These are phyloP conservation scores for Macrobrachium nipponense DNA, from an alignment of 1,140 invertebrate species.

Conservation along the genomic window DNA sequence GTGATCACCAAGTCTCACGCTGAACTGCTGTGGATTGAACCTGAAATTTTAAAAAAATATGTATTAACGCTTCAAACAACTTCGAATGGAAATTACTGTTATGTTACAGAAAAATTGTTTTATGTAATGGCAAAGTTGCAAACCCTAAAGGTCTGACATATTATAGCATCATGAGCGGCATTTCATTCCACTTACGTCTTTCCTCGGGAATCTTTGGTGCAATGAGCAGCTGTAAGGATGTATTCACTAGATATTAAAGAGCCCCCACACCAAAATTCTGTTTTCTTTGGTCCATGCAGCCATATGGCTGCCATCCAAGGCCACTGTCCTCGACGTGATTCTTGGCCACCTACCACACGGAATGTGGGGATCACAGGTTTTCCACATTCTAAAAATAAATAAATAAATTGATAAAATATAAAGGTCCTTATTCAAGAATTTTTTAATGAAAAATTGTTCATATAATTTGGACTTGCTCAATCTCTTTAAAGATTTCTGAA, in stretches of 20 bases:
- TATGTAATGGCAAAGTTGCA: too few relatives aligned
- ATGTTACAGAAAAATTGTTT: too few relatives aligned
- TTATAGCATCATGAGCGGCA: not conserved
- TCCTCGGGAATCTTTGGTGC: conserved; percentile 86
- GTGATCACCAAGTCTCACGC: conserved; percentile 80
- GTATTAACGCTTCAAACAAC: not conserved
- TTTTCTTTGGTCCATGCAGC: conserved; percentile 83
- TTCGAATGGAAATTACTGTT: too few relatives aligned
- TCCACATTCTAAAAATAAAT: conserved; percentile 74
- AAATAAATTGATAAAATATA: too few relatives aligned
- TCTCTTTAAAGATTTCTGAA: too few relatives aligned
- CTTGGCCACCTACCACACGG: conserved; percentile 89
- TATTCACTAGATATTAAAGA: conserved; percentile 84
- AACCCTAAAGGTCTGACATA: too few relatives aligned
- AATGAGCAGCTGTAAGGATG: conserved; percentile 92
- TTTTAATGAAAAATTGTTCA: not conserved
- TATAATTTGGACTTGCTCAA: too few relatives aligned
- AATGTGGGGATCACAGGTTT: conserved; percentile 83
- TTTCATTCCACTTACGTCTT: conserved; percentile 79
- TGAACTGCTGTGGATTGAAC: conserved; percentile 87
- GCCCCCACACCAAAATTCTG: conserved; percentile 95
- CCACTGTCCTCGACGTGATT: conserved; percentile 83
- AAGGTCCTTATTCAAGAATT: not conserved
- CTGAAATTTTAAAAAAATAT: conserved; percentile 71
- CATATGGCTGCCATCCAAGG: conserved; percentile 96